Percentiles rank a stretch among this genome's conserved stretches.
Conservation (phyloP, 2,113 vertebrate genomes). For the Spizaetus ornatus region DNA sequence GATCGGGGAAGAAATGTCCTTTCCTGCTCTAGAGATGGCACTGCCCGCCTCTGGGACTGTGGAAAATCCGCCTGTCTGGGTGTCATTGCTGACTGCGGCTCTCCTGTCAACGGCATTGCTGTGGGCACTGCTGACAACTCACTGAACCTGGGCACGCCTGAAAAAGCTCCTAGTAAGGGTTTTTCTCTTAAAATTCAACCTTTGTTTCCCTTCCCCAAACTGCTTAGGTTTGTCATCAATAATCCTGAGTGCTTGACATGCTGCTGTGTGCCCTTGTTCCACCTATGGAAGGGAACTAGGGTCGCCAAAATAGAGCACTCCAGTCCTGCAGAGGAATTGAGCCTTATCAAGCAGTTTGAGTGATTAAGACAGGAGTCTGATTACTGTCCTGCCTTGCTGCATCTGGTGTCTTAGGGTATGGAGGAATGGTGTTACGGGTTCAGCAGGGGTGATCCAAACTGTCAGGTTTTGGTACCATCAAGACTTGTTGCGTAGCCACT, state of each 20-base stretch:
- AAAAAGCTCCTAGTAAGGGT: slow-evolving; percentile 70
- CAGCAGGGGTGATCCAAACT: not conserved
- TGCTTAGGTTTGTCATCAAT: not conserved
- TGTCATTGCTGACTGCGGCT: slow-evolving; percentile 64
- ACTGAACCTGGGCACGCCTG: slow-evolving; percentile 68
- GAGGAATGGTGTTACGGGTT: not conserved
- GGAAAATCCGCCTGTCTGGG: slow-evolving; percentile 72
- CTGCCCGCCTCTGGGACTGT: slow-evolving; percentile 78
- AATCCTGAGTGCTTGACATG: fast-evolving
- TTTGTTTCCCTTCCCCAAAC: not conserved
- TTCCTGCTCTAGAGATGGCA: slow-evolving; percentile 77
- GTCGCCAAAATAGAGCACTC: fast-evolving
- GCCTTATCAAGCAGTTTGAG: not conserved
- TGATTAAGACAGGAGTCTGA: not conserved
- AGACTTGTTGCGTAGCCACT: fast-evolving
- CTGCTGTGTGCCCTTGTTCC: not conserved
- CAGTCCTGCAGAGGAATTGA: not conserved
- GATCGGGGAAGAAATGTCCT: slow-evolving; percentile 77
- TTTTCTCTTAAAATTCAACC: not conserved
- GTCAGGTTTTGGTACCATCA: not conserved
- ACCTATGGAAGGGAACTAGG: not conserved
- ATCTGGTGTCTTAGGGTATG: not conserved
- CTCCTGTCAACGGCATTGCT: slow-evolving; percentile 70
- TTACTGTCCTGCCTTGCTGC: not conserved
- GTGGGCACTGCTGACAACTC: slow-evolving; percentile 64